phyloP scores from a whole-genome alignment of 2,113 vertebrate species.

The Sceloporus undulatus region DNA sequence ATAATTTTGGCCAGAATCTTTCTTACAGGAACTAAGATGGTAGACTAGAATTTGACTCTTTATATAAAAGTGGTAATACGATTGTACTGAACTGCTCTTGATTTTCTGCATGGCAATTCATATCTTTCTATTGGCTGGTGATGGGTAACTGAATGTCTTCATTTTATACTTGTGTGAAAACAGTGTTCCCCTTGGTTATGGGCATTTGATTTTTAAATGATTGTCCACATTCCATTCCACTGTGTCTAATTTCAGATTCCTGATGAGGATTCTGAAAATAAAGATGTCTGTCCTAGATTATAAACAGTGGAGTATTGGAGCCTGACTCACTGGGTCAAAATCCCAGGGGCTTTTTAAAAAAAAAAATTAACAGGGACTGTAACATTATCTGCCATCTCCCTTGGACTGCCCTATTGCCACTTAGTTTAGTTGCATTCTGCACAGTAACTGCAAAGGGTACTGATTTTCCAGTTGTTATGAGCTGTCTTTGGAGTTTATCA shows the following conservation, averaged over 20 bases:
- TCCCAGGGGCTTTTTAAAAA: too few relatives aligned
- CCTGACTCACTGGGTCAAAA: too few relatives aligned
- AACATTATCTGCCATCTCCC: too few relatives aligned
- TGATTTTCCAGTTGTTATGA: too few relatives aligned
- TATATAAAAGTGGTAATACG: constrained; percentile 22
- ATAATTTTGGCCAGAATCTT: background rate
- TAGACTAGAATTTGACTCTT: constrained; percentile 38
- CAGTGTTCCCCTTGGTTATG: constrained; percentile 54
- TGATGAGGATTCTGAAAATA: constrained; percentile 51
- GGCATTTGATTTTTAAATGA: constrained; percentile 48
- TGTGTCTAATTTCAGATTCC: constrained; percentile 41
- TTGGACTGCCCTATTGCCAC: too few relatives aligned
- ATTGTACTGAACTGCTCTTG: constrained; percentile 40
- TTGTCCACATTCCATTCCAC: constrained; percentile 34
- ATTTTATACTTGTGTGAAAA: constrained; percentile 54
- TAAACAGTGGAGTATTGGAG: too few relatives aligned
- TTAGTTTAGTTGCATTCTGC: too few relatives aligned
- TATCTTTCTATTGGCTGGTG: constrained; percentile 66
- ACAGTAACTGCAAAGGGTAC: too few relatives aligned
- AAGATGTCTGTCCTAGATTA: background rate
- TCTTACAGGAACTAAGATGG: constrained; percentile 27
- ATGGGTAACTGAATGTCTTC: constrained; percentile 60
- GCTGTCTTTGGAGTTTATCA: too few relatives aligned
- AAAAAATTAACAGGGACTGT: too few relatives aligned
- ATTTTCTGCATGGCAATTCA: constrained; percentile 72